These are phyloP conservation scores for Syrrhaptes paradoxus DNA, from an alignment of 2,113 vertebrate genomes.

Conservation along the genomic window DNA sequence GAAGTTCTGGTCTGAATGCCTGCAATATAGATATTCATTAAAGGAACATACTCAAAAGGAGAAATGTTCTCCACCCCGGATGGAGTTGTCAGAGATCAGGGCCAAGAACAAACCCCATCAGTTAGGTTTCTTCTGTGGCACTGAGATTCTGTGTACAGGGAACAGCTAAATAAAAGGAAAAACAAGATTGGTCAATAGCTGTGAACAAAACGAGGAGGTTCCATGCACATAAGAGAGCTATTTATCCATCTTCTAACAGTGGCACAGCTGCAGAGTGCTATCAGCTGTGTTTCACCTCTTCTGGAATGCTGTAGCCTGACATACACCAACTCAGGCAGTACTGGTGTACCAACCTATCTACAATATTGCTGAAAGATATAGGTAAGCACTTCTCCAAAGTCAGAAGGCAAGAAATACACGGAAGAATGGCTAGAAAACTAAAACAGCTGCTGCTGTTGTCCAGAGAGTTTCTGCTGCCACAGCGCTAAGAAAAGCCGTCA, in stretches of 20 bases:
- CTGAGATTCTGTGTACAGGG: neutral
- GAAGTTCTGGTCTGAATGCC: neutral
- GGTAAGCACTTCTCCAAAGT: neutral
- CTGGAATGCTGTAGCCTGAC: neutral
- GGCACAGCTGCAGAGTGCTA: slow-evolving; percentile 23
- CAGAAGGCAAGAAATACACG: neutral
- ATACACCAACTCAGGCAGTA: neutral
- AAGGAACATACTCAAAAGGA: neutral
- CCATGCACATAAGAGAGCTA: neutral
- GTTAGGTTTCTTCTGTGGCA: neutral
- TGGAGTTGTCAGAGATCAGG: neutral
- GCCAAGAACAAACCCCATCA: neutral
- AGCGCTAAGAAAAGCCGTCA: slow-evolving; percentile 19
- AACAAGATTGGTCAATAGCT: slow-evolving; percentile 12
- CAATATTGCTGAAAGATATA: neutral
- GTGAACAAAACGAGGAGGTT: slow-evolving; percentile 8
- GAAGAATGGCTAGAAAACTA: neutral
- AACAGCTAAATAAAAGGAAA: slow-evolving; percentile 27
- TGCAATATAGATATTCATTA: neutral
- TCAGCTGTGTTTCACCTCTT: neutral
- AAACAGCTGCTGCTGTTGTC: neutral
- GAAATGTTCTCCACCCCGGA: neutral
- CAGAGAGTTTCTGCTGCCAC: slow-evolving; percentile 16
- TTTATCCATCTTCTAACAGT: slow-evolving; percentile 4
- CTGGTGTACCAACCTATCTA: neutral